A percentile compares a stretch with the other conserved stretches of the same genome.
Evolutionary conservation across 1,140 invertebrate genomes (phyloP).

Genomic region (Megathymus violae): DNA sequence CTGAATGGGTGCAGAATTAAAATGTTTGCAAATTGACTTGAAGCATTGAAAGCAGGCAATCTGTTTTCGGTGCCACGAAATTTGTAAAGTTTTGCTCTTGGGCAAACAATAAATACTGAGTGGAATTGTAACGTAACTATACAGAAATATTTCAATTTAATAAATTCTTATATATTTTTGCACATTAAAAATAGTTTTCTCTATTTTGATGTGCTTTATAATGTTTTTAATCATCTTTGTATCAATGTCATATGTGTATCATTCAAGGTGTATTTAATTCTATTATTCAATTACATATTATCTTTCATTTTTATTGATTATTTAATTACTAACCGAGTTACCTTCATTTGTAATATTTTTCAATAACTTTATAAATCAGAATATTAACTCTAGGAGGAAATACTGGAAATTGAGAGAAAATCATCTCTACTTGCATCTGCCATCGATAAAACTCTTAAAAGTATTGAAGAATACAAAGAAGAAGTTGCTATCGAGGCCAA

Average conservation of each 20-base stretch:
- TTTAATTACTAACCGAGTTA: too few species aligned
- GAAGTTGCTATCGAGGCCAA: constrained; percentile 37
- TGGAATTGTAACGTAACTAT: too few species aligned
- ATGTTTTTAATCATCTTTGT: too few species aligned
- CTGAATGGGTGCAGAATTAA: neutral
- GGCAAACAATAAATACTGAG: too few species aligned
- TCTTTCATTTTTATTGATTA: neutral
- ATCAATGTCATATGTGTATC: too few species aligned
- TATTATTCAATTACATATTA: neutral
- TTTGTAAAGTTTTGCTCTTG: too few species aligned
- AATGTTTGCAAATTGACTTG: neutral
- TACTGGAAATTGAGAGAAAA: constrained; percentile 65
- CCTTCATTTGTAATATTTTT: neutral
- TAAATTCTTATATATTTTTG: too few species aligned
- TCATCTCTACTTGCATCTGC: constrained; percentile 68
- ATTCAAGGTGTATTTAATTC: too few species aligned
- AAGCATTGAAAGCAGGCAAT: neutral
- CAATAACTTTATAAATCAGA: neutral
- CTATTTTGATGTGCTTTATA: too few species aligned
- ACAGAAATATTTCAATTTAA: too few species aligned
- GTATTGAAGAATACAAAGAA: constrained; percentile 73
- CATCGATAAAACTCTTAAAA: constrained; percentile 68
- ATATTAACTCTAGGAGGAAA: constrained; percentile 57
- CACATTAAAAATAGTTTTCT: too few species aligned
- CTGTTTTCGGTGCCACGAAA: neutral